Evolutionary conservation across 2,113 vertebrate species (phyloP).

Genomic region (Aleadryas rufinucha): DNA sequence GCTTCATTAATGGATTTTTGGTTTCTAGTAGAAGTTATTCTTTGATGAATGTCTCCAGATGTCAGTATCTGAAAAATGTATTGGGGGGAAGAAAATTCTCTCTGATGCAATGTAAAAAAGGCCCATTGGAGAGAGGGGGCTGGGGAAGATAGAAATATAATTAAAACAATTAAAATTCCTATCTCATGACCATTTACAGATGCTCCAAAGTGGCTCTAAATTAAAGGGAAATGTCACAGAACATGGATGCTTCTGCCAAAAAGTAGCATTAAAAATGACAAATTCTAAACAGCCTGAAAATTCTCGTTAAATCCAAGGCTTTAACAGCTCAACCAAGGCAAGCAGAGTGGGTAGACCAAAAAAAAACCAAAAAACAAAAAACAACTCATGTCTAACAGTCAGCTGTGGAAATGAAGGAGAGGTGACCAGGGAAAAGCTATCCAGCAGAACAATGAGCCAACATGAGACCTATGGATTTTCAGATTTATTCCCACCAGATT

Average conservation of each 20-base stretch:
- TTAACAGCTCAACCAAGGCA: conserved; percentile 14
- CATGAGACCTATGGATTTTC: neutral
- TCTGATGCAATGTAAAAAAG: conserved; percentile 10
- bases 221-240: conserved; percentile 64
- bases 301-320: conserved; percentile 22
- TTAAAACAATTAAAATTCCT: conserved; percentile 68
- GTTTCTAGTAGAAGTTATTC: conserved; percentile 43
- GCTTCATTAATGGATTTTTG: conserved; percentile 63
- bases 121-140: neutral
- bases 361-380: neutral
- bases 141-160: conserved; percentile 34
- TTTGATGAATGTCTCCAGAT: conserved; percentile 63
- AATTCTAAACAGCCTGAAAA: conserved; percentile 57
- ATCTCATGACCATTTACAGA: conserved; percentile 62
- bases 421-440: neutral
- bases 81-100: conserved; percentile 11
- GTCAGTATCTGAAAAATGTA: conserved; percentile 48
- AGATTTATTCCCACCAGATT: neutral
- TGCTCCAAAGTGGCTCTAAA: conserved; percentile 56
- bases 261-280: conserved; percentile 63
- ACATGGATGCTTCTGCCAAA: conserved; percentile 50
- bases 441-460: neutral
- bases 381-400: neutral
- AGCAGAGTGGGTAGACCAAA: neutral
- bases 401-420: neutral